Conservation (phyloP, 1,140 invertebrate species). For the Cotesia chilonis region DNA sequence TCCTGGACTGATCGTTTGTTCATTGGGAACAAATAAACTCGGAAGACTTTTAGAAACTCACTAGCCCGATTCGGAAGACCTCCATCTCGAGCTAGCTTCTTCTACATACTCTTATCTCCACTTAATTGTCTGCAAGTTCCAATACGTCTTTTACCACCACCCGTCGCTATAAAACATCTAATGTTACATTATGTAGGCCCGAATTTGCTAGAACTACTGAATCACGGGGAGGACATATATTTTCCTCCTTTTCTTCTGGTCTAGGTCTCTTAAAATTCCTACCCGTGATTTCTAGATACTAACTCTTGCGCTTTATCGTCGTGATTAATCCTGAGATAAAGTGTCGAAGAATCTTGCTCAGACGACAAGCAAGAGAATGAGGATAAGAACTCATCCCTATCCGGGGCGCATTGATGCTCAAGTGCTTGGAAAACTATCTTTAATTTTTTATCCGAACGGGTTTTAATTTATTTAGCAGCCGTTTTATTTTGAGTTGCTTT, state of each 20-base stretch:
- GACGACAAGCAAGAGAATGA: neutral
- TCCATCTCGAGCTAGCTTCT: constrained; percentile 18
- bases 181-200: constrained; percentile 2
- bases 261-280: too few species aligned
- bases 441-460: too few species aligned
- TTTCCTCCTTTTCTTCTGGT: too few species aligned
- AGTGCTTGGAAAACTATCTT: too few species aligned
- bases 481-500: too few species aligned
- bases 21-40: constrained; percentile 49
- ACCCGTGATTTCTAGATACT: neutral
- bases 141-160: neutral
- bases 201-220: constrained; percentile 7
- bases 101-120: neutral
- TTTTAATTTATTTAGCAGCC: too few species aligned
- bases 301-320: constrained; percentile 19
- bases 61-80: constrained; percentile 31
- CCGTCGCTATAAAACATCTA: too few species aligned
- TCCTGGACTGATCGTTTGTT: constrained; percentile 40
- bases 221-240: constrained; percentile 11
- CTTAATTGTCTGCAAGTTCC: constrained; percentile 8
- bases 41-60: constrained; percentile 40
- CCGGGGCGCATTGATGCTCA: too few species aligned
- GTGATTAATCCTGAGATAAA: constrained; percentile 28
- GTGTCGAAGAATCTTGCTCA: neutral
- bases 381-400: too few species aligned